Conservation (phyloP, 2,888 invertebrate genomes). For the Limnephilus lunatus region DNA sequence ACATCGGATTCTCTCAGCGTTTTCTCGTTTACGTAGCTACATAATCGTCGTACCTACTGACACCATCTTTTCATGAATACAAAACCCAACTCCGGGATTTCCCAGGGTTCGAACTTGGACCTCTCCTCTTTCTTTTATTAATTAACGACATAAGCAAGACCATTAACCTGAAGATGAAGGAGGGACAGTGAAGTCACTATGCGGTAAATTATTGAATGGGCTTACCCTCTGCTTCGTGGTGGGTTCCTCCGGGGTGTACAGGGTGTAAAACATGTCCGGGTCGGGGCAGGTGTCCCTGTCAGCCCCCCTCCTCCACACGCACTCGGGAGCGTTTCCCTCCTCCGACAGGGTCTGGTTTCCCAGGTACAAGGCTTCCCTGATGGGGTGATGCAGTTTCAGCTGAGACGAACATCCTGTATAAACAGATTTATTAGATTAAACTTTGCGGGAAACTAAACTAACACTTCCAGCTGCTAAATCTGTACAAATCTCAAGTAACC, state of each 20-base stretch:
- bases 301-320: constrained; percentile 82
- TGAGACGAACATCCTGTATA: constrained; percentile 65
- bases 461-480: too few species aligned
- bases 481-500: too few species aligned
- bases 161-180: background rate
- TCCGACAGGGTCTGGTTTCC: constrained; percentile 77
- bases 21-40: too few species aligned
- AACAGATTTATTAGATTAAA: background rate
- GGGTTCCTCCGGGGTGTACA: constrained; percentile 80
- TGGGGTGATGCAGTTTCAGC: constrained; percentile 71
- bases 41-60: too few species aligned
- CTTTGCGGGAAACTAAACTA: too few species aligned
- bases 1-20: too few species aligned
- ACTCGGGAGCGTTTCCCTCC: constrained; percentile 81
- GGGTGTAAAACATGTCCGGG: constrained; percentile 80
- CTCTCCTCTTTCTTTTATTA: too few species aligned
- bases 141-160: too few species aligned
- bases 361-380: constrained; percentile 81
- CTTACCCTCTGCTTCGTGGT: constrained; percentile 73
- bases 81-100: too few species aligned
- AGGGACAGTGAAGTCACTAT: background rate
- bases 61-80: too few species aligned
- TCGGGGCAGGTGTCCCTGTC: constrained; percentile 85
- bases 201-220: constrained; percentile 30
- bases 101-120: too few species aligned